Percentiles rank a stretch among this genome's conserved stretches.
These are phyloP conservation scores for Pedionomus torquatus DNA, from an alignment of 2,113 vertebrate genomes.

Conservation along the genomic window DNA sequence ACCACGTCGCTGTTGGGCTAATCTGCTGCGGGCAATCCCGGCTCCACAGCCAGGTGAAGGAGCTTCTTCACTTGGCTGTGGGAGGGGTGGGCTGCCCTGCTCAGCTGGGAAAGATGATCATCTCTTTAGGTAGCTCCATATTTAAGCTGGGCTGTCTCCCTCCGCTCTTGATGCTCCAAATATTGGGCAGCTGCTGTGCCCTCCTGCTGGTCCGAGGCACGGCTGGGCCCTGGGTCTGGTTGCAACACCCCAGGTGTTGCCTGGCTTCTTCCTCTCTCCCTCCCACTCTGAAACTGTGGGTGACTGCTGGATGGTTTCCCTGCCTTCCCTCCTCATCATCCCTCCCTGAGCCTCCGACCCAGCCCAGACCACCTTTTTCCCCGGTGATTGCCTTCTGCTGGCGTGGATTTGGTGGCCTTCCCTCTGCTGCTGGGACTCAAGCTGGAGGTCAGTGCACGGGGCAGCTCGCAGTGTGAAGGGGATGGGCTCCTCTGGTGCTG, in stretches of 20 bases:
- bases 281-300: background rate
- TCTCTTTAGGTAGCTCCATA: background rate
- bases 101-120: background rate
- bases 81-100: background rate
- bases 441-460: background rate
- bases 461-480: accelerated
- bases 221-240: background rate
- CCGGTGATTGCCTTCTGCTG: background rate
- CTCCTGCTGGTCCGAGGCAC: accelerated
- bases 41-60: background rate
- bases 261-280: background rate
- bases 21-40: accelerated
- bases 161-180: accelerated
- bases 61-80: background rate
- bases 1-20: background rate
- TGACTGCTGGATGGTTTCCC: background rate
- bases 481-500: accelerated
- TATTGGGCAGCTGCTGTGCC: background rate
- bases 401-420: background rate
- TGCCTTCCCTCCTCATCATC: background rate
- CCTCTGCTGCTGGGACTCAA: accelerated
- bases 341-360: background rate
- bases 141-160: background rate
- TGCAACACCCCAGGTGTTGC: conserved; percentile 11
- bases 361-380: accelerated